These are phyloP conservation scores for Platichthys stellatus DNA, from an alignment of 2,113 vertebrate genomes.

Conservation along the genomic window DNA sequence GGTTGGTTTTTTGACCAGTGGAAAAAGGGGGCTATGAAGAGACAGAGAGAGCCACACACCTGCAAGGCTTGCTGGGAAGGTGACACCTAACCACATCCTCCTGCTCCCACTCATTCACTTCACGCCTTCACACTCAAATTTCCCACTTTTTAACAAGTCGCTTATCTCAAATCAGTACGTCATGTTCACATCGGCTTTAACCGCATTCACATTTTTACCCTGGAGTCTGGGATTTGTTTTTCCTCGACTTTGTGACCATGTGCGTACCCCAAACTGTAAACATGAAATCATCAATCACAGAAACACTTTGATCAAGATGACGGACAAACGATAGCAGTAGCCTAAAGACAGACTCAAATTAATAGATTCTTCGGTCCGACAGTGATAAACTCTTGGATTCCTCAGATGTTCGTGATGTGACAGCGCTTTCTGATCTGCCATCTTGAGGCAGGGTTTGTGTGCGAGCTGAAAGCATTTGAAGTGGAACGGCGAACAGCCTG, in stretches of 20 bases:
- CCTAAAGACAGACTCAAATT: background rate
- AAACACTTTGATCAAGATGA: conserved; percentile 1
- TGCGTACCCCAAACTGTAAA: background rate
- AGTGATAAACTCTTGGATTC: conserved; percentile 36
- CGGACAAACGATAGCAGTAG: background rate
- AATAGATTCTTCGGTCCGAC: conserved; percentile 22
- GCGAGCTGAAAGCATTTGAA: conserved; percentile 50
- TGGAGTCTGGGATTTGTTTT: background rate
- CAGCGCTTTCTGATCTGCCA: conserved; percentile 57
- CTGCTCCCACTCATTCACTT: conserved; percentile 13
- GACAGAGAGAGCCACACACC: conserved; percentile 23
- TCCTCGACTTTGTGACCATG: background rate
- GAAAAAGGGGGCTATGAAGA: background rate
- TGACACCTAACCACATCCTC: conserved; percentile 38
- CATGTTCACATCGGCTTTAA: background rate
- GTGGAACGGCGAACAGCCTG: conserved; percentile 55
- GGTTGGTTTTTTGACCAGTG: too few species aligned
- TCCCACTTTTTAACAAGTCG: conserved; percentile 10
- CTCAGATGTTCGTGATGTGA: conserved; percentile 47
- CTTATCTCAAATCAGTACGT: background rate
- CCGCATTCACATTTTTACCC: background rate
- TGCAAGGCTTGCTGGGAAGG: conserved; percentile 34
- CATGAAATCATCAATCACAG: background rate
- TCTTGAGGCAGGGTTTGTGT: conserved; percentile 37
- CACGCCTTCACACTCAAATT: conserved; percentile 17